Base-by-base conservation (phyloP, 2,797 vertebrate species). In the Aphelocoma californica region DNA sequence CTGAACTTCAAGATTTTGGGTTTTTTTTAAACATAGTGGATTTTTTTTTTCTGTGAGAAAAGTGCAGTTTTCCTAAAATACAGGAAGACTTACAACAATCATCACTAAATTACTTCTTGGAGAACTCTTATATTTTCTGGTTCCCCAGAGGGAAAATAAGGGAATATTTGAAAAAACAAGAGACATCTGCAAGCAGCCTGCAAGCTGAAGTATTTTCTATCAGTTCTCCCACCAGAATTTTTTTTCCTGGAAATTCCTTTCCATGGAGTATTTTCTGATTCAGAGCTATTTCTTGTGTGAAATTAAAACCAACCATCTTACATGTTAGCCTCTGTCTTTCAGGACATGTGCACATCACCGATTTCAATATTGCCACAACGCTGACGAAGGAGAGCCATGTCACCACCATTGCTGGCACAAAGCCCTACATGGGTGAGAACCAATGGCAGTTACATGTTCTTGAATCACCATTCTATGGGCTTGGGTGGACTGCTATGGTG, bases 331-430 rank as follows among this genome's bases (percentile, higher is more conserved):
- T 95, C 40, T 96, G 67, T 92, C 64, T 81, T 36, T 36, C 93
- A 99, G 99, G 99, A 13, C 99, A 99, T 0, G 98, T 98, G 91
- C 99, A 99, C 93, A 97, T 99, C 86, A 99, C 99, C 0, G 99
- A 99, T 95, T 99, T 99, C 98, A 99, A 99, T 94, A 99, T 99
- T 1, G 99, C 99, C 38, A 98, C 99, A 0, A 96, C 98, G 53
- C 98, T 99, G 62, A 99, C 98, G 26, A 98, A 98, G 10, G 99
- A 99, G 91, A 97, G 97, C 14, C 98, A 98, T 48, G 98, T 99
- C 70, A 99, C 98, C 36, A 99, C 99, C 8, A 98, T 99, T 5
- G 99, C 99, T 28, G 99, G 99, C 94, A 99, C 99, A 31, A 99
- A 99, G 94, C 99, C 99, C 1, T 99, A 99, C 77, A 99, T 99